Percentiles rank a stretch among this genome's conserved stretches.
These are phyloP conservation scores for Macquaria ambigua DNA, from an alignment of 2,113 vertebrate species.

Conservation along the genomic window DNA sequence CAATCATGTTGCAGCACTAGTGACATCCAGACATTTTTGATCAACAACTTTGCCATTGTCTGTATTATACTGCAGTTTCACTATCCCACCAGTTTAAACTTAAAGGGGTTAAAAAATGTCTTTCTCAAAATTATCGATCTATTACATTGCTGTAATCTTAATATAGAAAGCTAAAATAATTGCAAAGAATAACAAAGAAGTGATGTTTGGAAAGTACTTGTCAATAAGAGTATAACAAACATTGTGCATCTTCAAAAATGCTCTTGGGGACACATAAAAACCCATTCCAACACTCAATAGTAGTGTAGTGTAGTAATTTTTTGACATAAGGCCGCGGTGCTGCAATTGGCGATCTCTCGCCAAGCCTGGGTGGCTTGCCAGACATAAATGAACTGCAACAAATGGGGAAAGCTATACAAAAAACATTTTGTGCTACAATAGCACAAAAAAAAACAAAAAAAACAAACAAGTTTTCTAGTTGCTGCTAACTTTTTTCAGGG, in stretches of 20 bases:
- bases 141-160: not conserved
- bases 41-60: not conserved
- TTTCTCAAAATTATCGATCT: not conserved
- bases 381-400: constrained; percentile 25
- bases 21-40: not conserved
- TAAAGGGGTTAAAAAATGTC: not conserved
- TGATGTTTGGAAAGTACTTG: not conserved
- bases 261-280: not conserved
- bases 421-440: constrained; percentile 8
- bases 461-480: not conserved
- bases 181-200: not conserved
- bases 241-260: not conserved
- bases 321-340: not conserved
- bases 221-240: not conserved
- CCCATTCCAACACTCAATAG: not conserved
- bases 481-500: not conserved
- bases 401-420: not conserved
- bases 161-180: not conserved
- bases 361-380: not conserved
- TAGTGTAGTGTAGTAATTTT: too few species aligned
- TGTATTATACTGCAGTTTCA: not conserved
- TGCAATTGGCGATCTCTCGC: constrained; percentile 4
- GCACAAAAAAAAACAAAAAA: not conserved
- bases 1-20: not conserved
- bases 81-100: not conserved